Percentiles rank a stretch among this genome's conserved stretches.
phyloP scores from a whole-genome alignment of 2,888 invertebrate species.

The Dione juno region DNA sequence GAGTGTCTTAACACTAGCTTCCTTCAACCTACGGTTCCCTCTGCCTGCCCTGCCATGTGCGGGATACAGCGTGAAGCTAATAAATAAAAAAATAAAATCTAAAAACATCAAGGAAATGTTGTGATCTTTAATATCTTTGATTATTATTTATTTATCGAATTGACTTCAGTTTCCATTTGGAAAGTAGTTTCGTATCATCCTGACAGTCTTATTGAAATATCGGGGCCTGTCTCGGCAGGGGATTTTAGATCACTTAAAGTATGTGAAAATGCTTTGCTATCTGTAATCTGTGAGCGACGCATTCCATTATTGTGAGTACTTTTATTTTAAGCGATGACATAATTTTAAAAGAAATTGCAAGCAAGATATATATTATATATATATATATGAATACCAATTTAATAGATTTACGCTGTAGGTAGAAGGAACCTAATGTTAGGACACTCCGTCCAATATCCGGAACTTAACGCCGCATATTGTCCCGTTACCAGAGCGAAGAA shows the following conservation, averaged over 20 bases:
- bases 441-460: no score
- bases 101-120: neutral
- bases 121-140: neutral
- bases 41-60: no score
- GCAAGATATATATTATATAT: no score
- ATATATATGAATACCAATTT: no score
- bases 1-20: no score
- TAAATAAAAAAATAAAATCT: no score
- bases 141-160: slow-evolving; percentile 6
- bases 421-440: no score
- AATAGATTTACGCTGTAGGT: no score
- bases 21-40: no score
- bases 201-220: slow-evolving; percentile 15
- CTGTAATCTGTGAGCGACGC: neutral
- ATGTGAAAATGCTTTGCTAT: slow-evolving; percentile 16
- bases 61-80: no score
- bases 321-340: neutral
- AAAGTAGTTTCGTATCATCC: slow-evolving; percentile 8
- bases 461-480: no score
- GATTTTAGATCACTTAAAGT: slow-evolving; percentile 19
- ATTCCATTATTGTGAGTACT: neutral
- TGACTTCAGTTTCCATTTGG: slow-evolving; percentile 12
- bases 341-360: neutral
- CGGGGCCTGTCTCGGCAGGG: slow-evolving; percentile 18
- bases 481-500: no score